Conservation (phyloP, 2,888 invertebrate genomes). For the Leptinotarsa peninsularis region DNA sequence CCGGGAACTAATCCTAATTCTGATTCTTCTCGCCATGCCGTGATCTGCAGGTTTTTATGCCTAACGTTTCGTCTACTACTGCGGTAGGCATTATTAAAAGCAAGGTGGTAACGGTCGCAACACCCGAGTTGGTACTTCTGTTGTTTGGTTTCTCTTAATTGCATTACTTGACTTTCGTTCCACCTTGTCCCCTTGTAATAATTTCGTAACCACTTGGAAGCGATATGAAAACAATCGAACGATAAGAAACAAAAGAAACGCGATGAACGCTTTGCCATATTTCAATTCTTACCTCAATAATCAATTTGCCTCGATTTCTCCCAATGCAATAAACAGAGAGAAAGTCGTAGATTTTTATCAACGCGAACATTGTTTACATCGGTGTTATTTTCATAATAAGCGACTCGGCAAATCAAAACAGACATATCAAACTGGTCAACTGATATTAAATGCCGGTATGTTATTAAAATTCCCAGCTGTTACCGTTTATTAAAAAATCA, state of each 20-base stretch:
- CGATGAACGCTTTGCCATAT: not conserved
- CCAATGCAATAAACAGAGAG: not conserved
- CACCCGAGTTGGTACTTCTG: too few relatives aligned
- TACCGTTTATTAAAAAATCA: not conserved
- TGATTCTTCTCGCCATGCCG: too few relatives aligned
- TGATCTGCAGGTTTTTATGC: too few relatives aligned
- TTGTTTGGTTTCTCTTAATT: too few relatives aligned
- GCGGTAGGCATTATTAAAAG: too few relatives aligned
- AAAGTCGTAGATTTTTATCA: constrained; percentile 13
- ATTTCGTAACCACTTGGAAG: not conserved
- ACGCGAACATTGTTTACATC: constrained; percentile 7
- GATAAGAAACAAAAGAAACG: constrained; percentile 1
- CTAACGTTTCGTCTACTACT: too few relatives aligned
- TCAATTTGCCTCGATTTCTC: constrained; percentile 13
- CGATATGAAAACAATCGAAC: not conserved
- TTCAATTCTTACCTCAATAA: not conserved
- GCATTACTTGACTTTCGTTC: too few relatives aligned
- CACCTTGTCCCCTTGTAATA: not conserved
- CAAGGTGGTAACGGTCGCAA: too few relatives aligned
- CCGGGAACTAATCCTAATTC: too few relatives aligned
- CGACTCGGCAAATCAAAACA: not conserved
- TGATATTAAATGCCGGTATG: not conserved
- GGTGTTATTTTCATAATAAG: not conserved
- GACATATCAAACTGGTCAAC: not conserved
- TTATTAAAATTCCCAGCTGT: constrained; percentile 5